phyloP scores from a whole-genome alignment of 2,113 vertebrate species.

The Ciconia boyciana region DNA sequence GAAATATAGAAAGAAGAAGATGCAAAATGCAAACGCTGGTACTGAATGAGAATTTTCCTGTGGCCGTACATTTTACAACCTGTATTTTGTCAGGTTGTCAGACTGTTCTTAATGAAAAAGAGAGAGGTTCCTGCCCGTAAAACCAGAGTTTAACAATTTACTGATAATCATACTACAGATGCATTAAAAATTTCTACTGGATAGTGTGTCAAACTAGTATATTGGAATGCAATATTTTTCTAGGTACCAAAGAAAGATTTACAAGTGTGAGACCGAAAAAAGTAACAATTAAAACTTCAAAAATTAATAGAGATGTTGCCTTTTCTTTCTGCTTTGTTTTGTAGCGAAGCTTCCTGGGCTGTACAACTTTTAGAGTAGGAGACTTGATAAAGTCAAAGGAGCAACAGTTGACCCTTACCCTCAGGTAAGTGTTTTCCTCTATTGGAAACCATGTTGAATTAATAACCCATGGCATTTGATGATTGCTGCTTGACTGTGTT shows the following conservation, averaged over 20 bases:
- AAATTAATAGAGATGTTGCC: background rate
- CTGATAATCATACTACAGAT: background rate
- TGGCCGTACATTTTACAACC: background rate
- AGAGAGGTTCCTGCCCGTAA: background rate
- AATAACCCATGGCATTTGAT: background rate
- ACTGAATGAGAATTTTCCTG: background rate
- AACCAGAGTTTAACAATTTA: background rate
- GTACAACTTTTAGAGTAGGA: slow-evolving; percentile 85
- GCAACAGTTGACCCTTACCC: slow-evolving; percentile 85
- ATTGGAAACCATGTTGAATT: background rate
- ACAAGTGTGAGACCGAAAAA: background rate
- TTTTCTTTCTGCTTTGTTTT: slow-evolving; percentile 45
- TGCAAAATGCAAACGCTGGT: background rate
- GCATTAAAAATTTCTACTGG: background rate
- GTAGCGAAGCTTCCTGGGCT: slow-evolving; percentile 91
- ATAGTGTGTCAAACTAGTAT: background rate
- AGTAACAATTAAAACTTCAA: background rate
- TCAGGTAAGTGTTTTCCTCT: slow-evolving; percentile 80
- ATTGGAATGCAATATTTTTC: background rate
- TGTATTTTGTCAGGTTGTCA: background rate
- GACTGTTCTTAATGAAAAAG: background rate
- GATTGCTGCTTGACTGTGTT: background rate
- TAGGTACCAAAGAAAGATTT: background rate
- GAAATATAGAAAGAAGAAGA: background rate
- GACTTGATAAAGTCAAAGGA: slow-evolving; percentile 91